Base-by-base conservation (phyloP, 2,797 vertebrate genomes). In the Liparis tanakae region DNA sequence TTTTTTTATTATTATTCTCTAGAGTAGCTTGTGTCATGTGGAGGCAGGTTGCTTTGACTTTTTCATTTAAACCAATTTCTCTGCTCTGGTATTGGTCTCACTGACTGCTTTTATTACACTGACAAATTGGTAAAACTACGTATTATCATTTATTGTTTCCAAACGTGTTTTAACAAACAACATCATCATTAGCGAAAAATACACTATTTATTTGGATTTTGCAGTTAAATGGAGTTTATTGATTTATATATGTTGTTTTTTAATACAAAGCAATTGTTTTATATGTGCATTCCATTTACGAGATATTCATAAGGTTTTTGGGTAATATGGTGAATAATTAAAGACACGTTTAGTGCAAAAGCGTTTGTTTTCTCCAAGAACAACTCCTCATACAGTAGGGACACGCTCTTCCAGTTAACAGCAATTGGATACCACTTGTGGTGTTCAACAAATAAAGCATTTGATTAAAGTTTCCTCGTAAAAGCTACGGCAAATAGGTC, bases 401-500 rank as follows among this genome's bases (percentile, higher is more conserved):
- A 62, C 72, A 65, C 74, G 70, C 80, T 76, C 55, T 86, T 89
- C 83, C 79, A 79, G 68, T 89, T 86, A 87, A 85, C 76, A 74
- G 83, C 76, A 90, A 89, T 69, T 82, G 66, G 76, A 91, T 84
- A 70, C 74, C 18, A 37, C 56, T 78, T 88, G 90, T 67, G 84
- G 84, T 89, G 73, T 83, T 88, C 76, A 75, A 75, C 80, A 91
- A 92, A 89, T 89, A 88, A 90, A 87, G 78, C 78, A 74, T 86
- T 91, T 91, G 85, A 90, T 91, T 87, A 91, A 86, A 81, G 77
- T 84, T 85, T 86, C 76, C 84, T 79, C 67, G 43, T 89, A 86
- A 91, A 91, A 86, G 83, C 78, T 72, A 10, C 25, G 46, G 44
- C 1, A 46, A 76, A 80, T 75, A 79, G 78, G 73, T 87, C 80